Base-by-base conservation (phyloP, 2,113 vertebrate genomes). In the Perca flavescens region DNA sequence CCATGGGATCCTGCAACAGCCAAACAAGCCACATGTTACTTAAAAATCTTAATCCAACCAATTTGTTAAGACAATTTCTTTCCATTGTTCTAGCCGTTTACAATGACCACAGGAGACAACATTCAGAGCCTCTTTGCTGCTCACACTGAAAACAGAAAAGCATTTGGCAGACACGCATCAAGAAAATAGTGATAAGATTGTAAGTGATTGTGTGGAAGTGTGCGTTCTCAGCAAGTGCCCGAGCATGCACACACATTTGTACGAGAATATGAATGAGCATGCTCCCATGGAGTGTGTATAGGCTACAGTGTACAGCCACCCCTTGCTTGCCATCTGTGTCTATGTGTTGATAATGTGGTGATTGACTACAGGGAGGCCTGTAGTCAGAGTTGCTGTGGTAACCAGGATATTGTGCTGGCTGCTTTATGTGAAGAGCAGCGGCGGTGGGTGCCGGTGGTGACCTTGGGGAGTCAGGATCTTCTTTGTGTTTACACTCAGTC, bases 361-460 rank as follows among this genome's bases (percentile, higher is more conserved):
- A 91, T 28, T 74, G 89, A 91, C 88, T 84, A 62, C 67, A 74
- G 70, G 25, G 25, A 86, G 74, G 77, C 75, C 74, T 68, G 71
- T 61, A 82, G 90, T 79, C 76, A 83, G 92, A 91, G 93, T 94
- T 93, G 91, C 92, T 90, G 91, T 93, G 91, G 92, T 87, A 93
- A 94, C 93, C 82, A 74, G 82, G 78, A 85, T 80, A 91, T 77
- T 70, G 86, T 84, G 84, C 70, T 21, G 54, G 5, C 85, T 79
- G 73, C 72, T 47, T 4, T 77, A 80, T 89, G 84, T 77, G 83
- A 86, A 54, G 85, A 86, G 77, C 73, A 60, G 84, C 82, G 74
- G 82, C 86, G 40, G 86, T 83, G 82, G 90, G 89, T 72, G 89
- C 82, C 22, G 36, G 36, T 71, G 79, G 63, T 86, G 92, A 94